phyloP scores from a whole-genome alignment of 1,140 invertebrate genomes.

The Euglossa dilemma region DNA sequence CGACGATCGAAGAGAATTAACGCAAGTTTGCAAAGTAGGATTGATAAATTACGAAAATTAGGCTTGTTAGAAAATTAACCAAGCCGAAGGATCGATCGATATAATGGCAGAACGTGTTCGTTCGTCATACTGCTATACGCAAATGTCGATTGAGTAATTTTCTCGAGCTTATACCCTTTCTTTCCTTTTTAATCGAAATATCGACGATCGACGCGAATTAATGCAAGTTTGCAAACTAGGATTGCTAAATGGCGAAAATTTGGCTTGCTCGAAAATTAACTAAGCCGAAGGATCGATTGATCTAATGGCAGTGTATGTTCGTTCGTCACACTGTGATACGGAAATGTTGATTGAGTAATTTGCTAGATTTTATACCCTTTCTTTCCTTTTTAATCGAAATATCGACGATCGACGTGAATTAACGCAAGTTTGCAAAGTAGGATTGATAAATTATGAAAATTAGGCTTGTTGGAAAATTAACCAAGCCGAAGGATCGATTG shows the following conservation, averaged over 20 bases:
- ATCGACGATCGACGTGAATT: slow-evolving; percentile 27
- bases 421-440: neutral
- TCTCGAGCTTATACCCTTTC: too few species aligned
- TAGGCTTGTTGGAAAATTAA: neutral
- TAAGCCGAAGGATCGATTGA: neutral
- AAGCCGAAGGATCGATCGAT: neutral
- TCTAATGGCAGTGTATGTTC: neutral
- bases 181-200: too few species aligned
- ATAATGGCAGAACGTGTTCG: neutral
- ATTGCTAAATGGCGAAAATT: neutral
- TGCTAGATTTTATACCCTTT: too few species aligned
- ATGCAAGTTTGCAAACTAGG: neutral
- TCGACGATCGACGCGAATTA: slow-evolving; percentile 29
- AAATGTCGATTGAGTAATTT: too few species aligned
- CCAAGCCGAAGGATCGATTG: neutral
- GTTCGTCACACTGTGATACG: neutral
- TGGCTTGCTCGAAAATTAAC: neutral
- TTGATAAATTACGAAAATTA: too few species aligned
- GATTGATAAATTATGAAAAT: too few species aligned
- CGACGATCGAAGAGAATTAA: slow-evolving; percentile 33
- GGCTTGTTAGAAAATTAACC: neutral
- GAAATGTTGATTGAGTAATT: too few species aligned
- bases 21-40: neutral
- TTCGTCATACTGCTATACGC: neutral
- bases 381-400: too few species aligned